Evolutionary conservation across 2,888 invertebrate genomes (phyloP).

Genomic region (Idaea biselata): DNA sequence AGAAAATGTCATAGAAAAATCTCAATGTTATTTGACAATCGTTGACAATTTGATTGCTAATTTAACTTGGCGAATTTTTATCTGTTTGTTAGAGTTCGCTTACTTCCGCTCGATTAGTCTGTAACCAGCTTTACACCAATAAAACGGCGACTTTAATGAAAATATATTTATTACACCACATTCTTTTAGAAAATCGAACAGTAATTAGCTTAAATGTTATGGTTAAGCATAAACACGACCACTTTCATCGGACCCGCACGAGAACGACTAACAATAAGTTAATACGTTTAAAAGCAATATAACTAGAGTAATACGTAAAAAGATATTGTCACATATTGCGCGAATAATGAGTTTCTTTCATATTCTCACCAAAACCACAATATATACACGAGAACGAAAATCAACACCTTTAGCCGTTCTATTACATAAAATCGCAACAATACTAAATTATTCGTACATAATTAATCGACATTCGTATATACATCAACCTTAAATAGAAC

Average conservation of each 20-base stretch:
- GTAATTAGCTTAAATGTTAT: slow-evolving; percentile 12
- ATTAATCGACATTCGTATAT: not conserved
- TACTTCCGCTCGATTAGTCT: no score
- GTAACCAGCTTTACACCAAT: not conserved
- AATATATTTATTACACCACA: slow-evolving; percentile 17
- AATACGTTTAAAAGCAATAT: not conserved
- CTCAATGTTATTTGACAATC: no score
- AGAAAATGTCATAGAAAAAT: no score
- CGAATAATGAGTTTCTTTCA: not conserved
- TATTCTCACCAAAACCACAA: not conserved
- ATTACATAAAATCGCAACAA: not conserved
- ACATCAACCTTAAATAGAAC: not conserved
- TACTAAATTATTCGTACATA: not conserved
- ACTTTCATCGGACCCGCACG: not conserved
- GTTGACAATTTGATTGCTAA: no score
- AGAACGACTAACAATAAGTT: not conserved
- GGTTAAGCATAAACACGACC: slow-evolving; percentile 11
- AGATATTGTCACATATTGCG: not conserved
- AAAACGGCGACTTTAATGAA: slow-evolving; percentile 7
- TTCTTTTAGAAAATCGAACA: slow-evolving; percentile 14
- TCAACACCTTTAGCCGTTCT: slow-evolving; percentile 1
- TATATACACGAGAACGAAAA: slow-evolving; percentile 5
- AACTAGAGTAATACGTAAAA: not conserved
- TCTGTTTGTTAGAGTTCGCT: no score
- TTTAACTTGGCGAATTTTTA: no score